These are phyloP conservation scores for Hirtodrosophila alboralis DNA, from an alignment of 2,888 invertebrate genomes.

Conservation along the genomic window DNA sequence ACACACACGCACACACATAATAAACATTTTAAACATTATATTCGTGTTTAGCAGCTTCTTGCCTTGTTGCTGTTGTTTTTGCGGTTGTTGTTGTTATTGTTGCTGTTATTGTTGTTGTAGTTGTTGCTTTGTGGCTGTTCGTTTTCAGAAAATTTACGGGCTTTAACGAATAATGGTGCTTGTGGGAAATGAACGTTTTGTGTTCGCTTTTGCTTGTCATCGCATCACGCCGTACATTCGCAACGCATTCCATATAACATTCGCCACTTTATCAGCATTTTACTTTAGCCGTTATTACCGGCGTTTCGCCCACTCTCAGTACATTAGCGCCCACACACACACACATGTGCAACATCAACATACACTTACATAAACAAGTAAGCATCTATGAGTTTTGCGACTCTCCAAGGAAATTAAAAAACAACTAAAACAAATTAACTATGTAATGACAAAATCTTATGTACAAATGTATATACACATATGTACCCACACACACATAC, in stretches of 20 bases:
- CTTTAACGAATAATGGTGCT: slow-evolving; percentile 78
- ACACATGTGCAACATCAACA: slow-evolving; percentile 6
- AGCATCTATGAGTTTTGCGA: slow-evolving; percentile 66
- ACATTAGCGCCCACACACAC: slow-evolving; percentile 53
- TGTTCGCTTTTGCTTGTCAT: slow-evolving; percentile 79
- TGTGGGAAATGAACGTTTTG: slow-evolving; percentile 80
- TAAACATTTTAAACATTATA: slow-evolving; percentile 79
- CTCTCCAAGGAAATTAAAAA: slow-evolving; percentile 76
- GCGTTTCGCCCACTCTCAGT: slow-evolving; percentile 51
- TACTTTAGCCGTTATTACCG: slow-evolving; percentile 75
- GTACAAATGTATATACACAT: slow-evolving; percentile 13
- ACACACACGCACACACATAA: slow-evolving; percentile 73
- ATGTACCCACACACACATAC: slow-evolving; percentile 1
- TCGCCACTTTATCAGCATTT: slow-evolving; percentile 77
- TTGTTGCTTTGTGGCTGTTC: slow-evolving; percentile 38
- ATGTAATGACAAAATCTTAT: slow-evolving; percentile 75
- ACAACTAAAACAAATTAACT: slow-evolving; percentile 78
- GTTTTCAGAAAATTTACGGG: slow-evolving; percentile 76
- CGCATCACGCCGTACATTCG: slow-evolving; percentile 58
- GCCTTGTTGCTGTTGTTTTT: slow-evolving; percentile 34
- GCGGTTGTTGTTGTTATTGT: slow-evolving; percentile 24
- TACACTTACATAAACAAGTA: slow-evolving; percentile 19
- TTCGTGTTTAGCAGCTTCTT: slow-evolving; percentile 79
- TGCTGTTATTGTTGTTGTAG: slow-evolving; percentile 19
- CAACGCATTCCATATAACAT: slow-evolving; percentile 63